Conservation (phyloP, 1,140 invertebrate genomes). For the Plutomurus gul region DNA sequence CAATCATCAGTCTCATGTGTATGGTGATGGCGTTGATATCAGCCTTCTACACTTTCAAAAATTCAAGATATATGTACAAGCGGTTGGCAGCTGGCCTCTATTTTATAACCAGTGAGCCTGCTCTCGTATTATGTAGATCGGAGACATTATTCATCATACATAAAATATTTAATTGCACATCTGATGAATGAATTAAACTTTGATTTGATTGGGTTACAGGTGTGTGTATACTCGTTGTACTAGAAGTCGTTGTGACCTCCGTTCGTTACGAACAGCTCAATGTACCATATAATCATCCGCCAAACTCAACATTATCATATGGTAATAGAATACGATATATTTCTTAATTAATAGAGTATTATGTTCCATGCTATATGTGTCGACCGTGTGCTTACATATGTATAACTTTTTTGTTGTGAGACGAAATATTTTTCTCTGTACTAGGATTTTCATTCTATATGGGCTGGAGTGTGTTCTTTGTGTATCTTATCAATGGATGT, state of each 20-base stretch:
- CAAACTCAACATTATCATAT: slow-evolving; percentile 60
- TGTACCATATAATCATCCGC: slow-evolving; percentile 70
- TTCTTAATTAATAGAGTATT: background rate
- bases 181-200: background rate
- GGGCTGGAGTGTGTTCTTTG: slow-evolving; percentile 77
- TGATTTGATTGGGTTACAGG: slow-evolving; percentile 61
- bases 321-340: slow-evolving; percentile 24
- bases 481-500: slow-evolving; percentile 71
- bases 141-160: background rate
- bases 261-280: slow-evolving; percentile 72
- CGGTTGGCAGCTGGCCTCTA: slow-evolving; percentile 81
- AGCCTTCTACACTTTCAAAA: slow-evolving; percentile 81
- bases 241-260: slow-evolving; percentile 76
- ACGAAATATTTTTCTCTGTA: background rate
- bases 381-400: background rate
- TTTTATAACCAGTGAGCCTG: slow-evolving; percentile 74
- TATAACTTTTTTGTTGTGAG: background rate
- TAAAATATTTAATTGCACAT: background rate
- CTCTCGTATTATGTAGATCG: background rate
- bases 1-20: slow-evolving; percentile 76
- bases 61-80: slow-evolving; percentile 88
- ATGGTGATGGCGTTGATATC: slow-evolving; percentile 80
- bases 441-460: slow-evolving; percentile 73
- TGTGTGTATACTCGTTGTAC: slow-evolving; percentile 73
- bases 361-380: background rate